These are phyloP conservation scores for Forbesichthys agassizii DNA, from an alignment of 2,113 vertebrate species.

Conservation along the genomic window DNA sequence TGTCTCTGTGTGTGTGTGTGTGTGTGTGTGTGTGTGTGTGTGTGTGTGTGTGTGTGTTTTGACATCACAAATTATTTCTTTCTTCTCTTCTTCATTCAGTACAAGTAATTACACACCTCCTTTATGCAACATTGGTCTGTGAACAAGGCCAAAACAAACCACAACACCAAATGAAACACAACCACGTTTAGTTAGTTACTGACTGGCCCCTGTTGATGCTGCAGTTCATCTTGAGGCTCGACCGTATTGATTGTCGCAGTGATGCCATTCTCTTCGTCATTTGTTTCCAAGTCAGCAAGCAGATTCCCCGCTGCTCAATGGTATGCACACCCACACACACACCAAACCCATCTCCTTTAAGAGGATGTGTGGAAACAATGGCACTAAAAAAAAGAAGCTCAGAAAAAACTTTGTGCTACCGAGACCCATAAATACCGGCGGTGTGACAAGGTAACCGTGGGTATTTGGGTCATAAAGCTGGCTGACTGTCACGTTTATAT, in stretches of 20 bases:
- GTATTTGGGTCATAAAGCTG: conserved; percentile 17
- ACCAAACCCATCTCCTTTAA: conserved; percentile 23
- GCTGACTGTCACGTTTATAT: conserved; percentile 15
- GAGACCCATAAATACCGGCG: conserved; percentile 35
- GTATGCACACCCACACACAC: conserved; percentile 34
- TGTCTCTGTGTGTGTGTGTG: background rate
- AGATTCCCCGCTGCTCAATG: conserved; percentile 57
- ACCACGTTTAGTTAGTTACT: conserved; percentile 64
- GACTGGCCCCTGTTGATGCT: conserved; percentile 65
- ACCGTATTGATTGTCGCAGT: conserved; percentile 61
- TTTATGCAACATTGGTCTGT: conserved; percentile 45
- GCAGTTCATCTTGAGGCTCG: conserved; percentile 64
- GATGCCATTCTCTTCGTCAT: conserved; percentile 54
- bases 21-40: conserved; percentile 8
- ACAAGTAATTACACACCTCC: conserved; percentile 46
- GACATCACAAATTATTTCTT: conserved; percentile 28
- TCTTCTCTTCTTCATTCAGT: conserved; percentile 32
- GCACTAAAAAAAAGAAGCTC: conserved; percentile 61
- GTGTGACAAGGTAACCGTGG: conserved; percentile 41
- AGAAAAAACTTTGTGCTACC: conserved; percentile 57
- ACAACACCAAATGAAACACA: conserved; percentile 36
- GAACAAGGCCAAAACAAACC: conserved; percentile 18
- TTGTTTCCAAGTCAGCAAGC: conserved; percentile 68
- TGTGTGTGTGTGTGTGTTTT: conserved; percentile 21
- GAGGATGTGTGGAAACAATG: conserved; percentile 69